Evolutionary conservation across 2,797 vertebrate genomes (phyloP), one percentile per base, ranked within the genome.

Genomic region (Hemitrygon akajei): DNA sequence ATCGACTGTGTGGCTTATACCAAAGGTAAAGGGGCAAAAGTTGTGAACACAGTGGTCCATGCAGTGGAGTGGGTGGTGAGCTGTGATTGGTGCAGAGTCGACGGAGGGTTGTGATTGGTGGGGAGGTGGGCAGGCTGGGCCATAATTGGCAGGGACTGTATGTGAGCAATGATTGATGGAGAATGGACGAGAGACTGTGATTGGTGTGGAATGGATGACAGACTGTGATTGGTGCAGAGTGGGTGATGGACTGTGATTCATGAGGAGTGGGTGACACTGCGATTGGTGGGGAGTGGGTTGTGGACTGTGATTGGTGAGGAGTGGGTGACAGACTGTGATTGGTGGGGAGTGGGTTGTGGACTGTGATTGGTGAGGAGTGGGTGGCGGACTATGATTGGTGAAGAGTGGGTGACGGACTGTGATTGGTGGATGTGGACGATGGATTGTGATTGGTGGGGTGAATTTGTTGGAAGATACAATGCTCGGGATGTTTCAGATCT

Each of bases 1-100:
- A 96, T 99, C 0, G 98, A 98, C 93, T 98, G 98, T 94, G 96
- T 99, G 92, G 98, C 98, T 0, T 98, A 97, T 94, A 99, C 98
- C 22, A 98, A 98, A 96, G 98, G 98, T 97, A 94, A 16, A 47
- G 47, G 47, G 47, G 47, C 47, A 47, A 47, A 47, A 0, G 47
- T 47, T 47, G 47, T 47, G 47, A 47, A 47, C 1, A 3, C 47
- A 47, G 47, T 47, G 47, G 47, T 47, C 47, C 47, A 47, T 47
- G 47, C 47, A 47, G 47, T 47, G 47, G 47, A 47, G 47, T 47
- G 47, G 47, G 47, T 47, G 47, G 47, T 47, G 47, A 47, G 47
- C 47, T 47, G 47, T 47, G 47, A 47, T 3, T 47, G 47, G 47
- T 47, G 47, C 47, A 3, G 47, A 47, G 47, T 47, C 47, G 47